A percentile compares a stretch with the other conserved stretches of the same genome.
These are phyloP conservation scores for Bellardia pandia DNA, from an alignment of 2,888 invertebrate genomes.

Conservation along the genomic window DNA sequence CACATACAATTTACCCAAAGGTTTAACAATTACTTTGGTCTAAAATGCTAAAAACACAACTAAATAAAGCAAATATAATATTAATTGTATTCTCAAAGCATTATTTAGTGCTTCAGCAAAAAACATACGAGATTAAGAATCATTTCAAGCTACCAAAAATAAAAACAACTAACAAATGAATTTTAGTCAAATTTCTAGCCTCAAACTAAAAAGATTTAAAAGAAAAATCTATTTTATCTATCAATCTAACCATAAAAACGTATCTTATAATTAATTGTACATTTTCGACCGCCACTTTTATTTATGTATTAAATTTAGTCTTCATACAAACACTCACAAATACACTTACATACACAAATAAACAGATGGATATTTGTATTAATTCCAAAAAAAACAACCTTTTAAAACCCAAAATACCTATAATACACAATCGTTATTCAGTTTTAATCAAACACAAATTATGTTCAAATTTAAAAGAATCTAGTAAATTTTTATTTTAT, in stretches of 20 bases:
- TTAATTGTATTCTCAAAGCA: neutral
- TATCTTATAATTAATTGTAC: slow-evolving; percentile 33
- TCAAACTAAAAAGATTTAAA: neutral
- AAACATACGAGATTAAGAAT: slow-evolving; percentile 22
- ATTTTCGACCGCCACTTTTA: neutral
- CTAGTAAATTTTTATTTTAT: neutral
- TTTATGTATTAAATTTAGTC: no score
- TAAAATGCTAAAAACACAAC: slow-evolving; percentile 20
- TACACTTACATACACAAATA: neutral
- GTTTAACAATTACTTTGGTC: slow-evolving; percentile 60
- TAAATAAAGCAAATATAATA: neutral
- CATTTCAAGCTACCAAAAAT: slow-evolving; percentile 61
- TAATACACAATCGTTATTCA: slow-evolving; percentile 41
- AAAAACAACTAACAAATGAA: slow-evolving; percentile 45
- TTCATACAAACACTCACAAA: neutral
- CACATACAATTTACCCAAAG: slow-evolving; percentile 60
- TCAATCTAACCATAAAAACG: neutral
- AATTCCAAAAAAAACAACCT: slow-evolving; percentile 27
- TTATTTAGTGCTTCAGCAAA: neutral
- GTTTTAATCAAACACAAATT: slow-evolving; percentile 24
- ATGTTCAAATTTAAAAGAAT: slow-evolving; percentile 24
- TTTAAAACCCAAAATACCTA: neutral
- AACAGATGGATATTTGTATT: neutral
- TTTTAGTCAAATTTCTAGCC: slow-evolving; percentile 70
- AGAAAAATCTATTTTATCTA: slow-evolving; percentile 11